These are phyloP conservation scores for Junonia oenone DNA, from an alignment of 2,888 invertebrate genomes.

Conservation along the genomic window DNA sequence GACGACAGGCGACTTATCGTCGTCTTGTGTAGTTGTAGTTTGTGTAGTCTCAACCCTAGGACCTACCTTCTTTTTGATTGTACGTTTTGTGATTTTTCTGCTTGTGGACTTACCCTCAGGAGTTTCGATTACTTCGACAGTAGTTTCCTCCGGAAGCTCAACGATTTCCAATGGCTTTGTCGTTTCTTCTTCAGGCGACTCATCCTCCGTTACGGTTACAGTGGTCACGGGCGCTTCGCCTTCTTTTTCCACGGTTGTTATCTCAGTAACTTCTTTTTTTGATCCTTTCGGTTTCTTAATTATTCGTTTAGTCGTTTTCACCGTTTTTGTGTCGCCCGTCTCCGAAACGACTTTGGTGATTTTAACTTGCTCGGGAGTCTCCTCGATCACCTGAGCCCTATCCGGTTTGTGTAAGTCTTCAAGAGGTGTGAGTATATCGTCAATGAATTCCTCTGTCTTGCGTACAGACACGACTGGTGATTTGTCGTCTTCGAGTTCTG, in stretches of 20 bases:
- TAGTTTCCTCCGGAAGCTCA: slow-evolving; percentile 35
- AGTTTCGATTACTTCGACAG: slow-evolving; percentile 24
- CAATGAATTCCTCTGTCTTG: slow-evolving; percentile 17
- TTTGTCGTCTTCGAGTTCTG: slow-evolving; percentile 16
- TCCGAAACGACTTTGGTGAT: not conserved
- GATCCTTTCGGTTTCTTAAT: not conserved
- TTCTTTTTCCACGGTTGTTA: not conserved
- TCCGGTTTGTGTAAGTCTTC: not conserved
- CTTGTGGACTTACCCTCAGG: slow-evolving; percentile 44
- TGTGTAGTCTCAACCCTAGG: slow-evolving; percentile 1
- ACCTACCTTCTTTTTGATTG: slow-evolving; percentile 28
- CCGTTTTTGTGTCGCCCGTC: not conserved
- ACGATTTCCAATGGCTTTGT: slow-evolving; percentile 18
- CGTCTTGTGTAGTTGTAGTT: slow-evolving; percentile 32
- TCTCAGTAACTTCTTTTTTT: not conserved
- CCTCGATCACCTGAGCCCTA: not conserved
- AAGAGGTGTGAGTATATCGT: slow-evolving; percentile 17
- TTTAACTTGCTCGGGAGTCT: not conserved
- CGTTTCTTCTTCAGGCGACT: slow-evolving; percentile 31
- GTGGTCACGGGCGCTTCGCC: not conserved
- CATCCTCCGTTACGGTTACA: not conserved
- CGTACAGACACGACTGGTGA: not conserved
- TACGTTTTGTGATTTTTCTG: slow-evolving; percentile 37
- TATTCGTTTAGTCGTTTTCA: not conserved
- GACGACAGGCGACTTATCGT: slow-evolving; percentile 49